A percentile compares a stretch with the other conserved stretches of the same genome.
These are phyloP conservation scores for Synergus umbraculus DNA, from an alignment of 2,888 invertebrate genomes.

Conservation along the genomic window DNA sequence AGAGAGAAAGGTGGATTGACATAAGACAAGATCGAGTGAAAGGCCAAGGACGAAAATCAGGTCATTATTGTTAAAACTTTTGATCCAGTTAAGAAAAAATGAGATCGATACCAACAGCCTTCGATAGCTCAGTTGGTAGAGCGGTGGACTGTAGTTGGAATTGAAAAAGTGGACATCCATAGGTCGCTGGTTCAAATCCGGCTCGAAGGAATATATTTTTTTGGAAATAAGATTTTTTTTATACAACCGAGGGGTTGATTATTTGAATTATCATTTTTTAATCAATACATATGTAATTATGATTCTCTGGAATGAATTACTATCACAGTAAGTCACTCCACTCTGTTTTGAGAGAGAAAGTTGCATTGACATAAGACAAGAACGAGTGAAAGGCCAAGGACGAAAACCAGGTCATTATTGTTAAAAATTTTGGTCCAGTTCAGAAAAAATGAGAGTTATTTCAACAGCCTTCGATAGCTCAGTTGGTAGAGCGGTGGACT, in stretches of 20 bases:
- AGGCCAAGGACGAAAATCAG: neutral
- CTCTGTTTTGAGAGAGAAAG: neutral
- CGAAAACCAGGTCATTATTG: neutral
- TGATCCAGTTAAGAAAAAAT: neutral
- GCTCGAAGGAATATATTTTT: conserved; percentile 70
- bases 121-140: conserved; percentile 78
- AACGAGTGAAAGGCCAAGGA: neutral
- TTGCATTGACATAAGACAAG: too few species aligned
- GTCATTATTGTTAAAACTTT: neutral
- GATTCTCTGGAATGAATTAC: too few species aligned
- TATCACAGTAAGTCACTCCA: too few species aligned
- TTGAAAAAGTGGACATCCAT: conserved; percentile 64
- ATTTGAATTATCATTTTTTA: too few species aligned
- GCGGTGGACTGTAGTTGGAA: conserved; percentile 77
- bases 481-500: conserved; percentile 78
- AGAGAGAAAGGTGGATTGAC: neutral
- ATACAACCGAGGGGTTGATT: too few species aligned
- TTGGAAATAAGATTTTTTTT: too few species aligned
- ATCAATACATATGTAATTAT: too few species aligned
- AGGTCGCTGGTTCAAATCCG: conserved; percentile 76
- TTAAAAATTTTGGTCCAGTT: neutral
- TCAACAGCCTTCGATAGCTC: conserved; percentile 75
- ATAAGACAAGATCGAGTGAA: neutral
- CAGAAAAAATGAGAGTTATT: neutral
- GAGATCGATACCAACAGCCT: conserved; percentile 58